phyloP scores from a whole-genome alignment of 2,888 invertebrate genomes.

The Clusia tigrina region DNA sequence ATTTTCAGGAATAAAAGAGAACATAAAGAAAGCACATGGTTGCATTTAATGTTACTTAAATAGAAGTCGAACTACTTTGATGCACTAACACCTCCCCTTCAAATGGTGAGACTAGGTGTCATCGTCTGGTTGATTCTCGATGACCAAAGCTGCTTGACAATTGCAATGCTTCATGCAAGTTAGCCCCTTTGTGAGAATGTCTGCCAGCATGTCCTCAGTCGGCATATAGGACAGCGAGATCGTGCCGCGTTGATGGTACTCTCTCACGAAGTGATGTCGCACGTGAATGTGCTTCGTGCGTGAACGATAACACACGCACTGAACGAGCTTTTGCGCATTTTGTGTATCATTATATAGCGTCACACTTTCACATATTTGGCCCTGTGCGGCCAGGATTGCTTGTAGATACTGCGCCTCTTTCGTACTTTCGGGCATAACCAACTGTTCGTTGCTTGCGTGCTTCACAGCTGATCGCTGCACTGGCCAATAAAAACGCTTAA shows the following conservation, averaged over 20 bases:
- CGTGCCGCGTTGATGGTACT: slow-evolving; percentile 20
- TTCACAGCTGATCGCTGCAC: slow-evolving; percentile 35
- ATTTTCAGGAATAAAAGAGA: too few species aligned
- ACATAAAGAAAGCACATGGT: too few species aligned
- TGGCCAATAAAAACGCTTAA: slow-evolving; percentile 22
- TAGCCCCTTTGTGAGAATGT: slow-evolving; percentile 33
- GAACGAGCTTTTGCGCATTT: slow-evolving; percentile 29
- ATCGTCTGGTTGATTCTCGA: background rate
- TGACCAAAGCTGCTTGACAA: slow-evolving; percentile 26
- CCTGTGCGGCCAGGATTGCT: slow-evolving; percentile 26
- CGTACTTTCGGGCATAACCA: slow-evolving; percentile 32
- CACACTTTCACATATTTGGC: slow-evolving; percentile 15
- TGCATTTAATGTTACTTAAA: too few species aligned
- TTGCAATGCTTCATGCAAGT: slow-evolving; percentile 22
- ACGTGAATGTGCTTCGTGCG: slow-evolving; percentile 37
- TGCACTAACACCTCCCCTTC: slow-evolving; percentile 19
- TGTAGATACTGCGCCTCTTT: slow-evolving; percentile 33
- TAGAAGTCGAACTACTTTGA: background rate
- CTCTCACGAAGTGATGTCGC: slow-evolving; percentile 30
- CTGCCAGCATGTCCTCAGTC: slow-evolving; percentile 33
- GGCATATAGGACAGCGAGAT: slow-evolving; percentile 32
- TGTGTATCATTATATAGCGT: slow-evolving; percentile 35
- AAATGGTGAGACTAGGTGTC: slow-evolving; percentile 19
- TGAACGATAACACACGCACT: slow-evolving; percentile 24
- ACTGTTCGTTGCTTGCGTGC: slow-evolving; percentile 35